Base-by-base conservation (phyloP, 2,797 vertebrate species). In the Eleutherodactylus coqui region DNA sequence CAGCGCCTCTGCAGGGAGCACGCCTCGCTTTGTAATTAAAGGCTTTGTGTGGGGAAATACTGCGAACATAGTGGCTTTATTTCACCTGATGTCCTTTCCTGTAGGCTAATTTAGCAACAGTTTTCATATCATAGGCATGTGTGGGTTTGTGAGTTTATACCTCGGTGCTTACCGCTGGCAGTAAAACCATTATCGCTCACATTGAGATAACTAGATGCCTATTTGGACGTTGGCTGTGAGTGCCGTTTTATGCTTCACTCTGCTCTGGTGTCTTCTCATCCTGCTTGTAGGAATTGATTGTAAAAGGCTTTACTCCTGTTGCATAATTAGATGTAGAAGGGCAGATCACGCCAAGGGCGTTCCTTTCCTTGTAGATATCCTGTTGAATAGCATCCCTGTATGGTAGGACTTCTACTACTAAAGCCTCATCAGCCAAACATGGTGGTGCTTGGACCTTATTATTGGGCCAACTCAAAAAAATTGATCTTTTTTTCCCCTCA, bases 1-100 rank as follows among this genome's bases (percentile, higher is more conserved):
- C 29, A 41, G 55, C 81, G 86, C 58, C 86, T 87, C 86, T 79
- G 82, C 82, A 62, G 77, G 86, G 76, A 87, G 82, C 86, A 87
- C 67, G 86, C 86, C 34, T 84, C 16, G 86, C 67, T 75, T 84
- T 79, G 77, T 84, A 87, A 87, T 87, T 87, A 87, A 87, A 87
- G 77, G 76, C 76, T 84, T 79, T 75, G 82, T 84, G 58, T n/a
- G 43, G 17, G 82, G 69, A 84, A 67, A 78, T 87, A 76, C 45
- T 79, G 76, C 84, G 82, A 87, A 87, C 55, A 87, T 80, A 87
- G 67, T 84, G 77, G 69, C 67, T 84, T 87, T 69, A 80, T 79
- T 80, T 84, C 67, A 49, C 67, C 79, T 67, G 51, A 27, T 45
- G 69, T 79, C 67, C 75, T 75, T 73, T 64, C 75, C 75, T 60